Evolutionary conservation across 53 echinoderm and acorn worm genomes (phyloP).

Genomic region (Arbacia lixula): DNA sequence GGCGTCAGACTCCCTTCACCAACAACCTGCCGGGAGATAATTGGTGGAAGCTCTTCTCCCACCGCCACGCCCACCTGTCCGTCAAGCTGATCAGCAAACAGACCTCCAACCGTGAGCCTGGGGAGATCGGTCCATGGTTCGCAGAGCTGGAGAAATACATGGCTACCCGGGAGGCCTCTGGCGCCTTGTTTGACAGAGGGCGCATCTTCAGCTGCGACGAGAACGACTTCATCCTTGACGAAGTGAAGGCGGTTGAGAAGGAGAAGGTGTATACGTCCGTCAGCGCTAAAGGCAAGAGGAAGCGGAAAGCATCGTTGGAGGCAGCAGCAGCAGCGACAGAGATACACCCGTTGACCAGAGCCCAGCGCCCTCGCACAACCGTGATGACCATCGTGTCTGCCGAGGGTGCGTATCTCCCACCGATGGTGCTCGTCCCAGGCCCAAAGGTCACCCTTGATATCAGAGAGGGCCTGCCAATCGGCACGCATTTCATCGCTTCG

Average conservation of each 20-base stretch:
- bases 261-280: neutral
- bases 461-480: neutral
- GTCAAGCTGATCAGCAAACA: conserved; percentile 1
- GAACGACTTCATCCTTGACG: neutral
- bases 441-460: neutral
- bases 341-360: neutral
- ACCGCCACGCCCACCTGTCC: neutral
- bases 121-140: neutral
- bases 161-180: conserved; percentile 15
- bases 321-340: neutral
- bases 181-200: neutral
- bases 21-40: conserved; percentile 6
- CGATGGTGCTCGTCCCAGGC: neutral
- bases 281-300: neutral
- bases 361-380: conserved; percentile 5
- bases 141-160: conserved; percentile 1
- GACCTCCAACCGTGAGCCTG: neutral
- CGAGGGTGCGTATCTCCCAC: conserved; percentile 26
- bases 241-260: neutral
- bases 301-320: neutral
- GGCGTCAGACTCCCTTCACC: neutral
- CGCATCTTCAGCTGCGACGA: neutral
- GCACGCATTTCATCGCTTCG: neutral
- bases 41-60: neutral
- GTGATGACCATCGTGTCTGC: conserved; percentile 22